Percentiles rank a stretch among this genome's conserved stretches.
Conservation (phyloP, 2,888 invertebrate genomes). For the Zele albiditarsus region DNA sequence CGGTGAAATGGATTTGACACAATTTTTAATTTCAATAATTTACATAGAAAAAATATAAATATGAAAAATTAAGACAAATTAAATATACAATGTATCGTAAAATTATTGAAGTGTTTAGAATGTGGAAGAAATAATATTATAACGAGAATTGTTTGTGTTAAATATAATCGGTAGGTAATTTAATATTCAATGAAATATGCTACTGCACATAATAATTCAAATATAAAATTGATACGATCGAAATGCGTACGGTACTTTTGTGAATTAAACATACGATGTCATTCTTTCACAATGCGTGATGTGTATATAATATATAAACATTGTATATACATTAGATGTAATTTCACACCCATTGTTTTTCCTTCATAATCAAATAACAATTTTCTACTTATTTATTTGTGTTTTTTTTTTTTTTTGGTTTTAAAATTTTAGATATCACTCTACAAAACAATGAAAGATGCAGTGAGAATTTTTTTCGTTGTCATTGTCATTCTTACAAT, state of each 20-base stretch:
- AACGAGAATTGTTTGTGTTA: background rate
- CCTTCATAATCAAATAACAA: background rate
- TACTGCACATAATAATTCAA: conserved; percentile 42
- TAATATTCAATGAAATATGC: conserved; percentile 58
- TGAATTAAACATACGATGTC: conserved; percentile 45
- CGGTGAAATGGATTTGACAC: no score
- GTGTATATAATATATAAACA: background rate
- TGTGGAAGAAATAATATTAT: background rate
- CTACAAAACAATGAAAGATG: conserved; percentile 55
- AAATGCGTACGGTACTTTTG: conserved; percentile 52
- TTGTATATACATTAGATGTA: background rate
- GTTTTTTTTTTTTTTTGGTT: conserved; percentile 29
- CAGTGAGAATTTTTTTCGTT: conserved; percentile 60
- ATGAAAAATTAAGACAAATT: background rate
- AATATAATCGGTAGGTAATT: conserved; percentile 36
- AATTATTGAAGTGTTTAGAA: background rate
- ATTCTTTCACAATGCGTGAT: conserved; percentile 38
- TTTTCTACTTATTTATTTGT: background rate
- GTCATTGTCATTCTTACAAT: conserved; percentile 60
- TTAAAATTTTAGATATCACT: conserved; percentile 60
- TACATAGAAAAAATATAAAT: background rate
- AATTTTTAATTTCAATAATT: no score
- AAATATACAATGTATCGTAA: background rate
- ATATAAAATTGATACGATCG: background rate
- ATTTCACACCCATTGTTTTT: background rate